Base-by-base conservation (phyloP, 2,888 invertebrate species). In the Pseudolycoriella hygida region DNA sequence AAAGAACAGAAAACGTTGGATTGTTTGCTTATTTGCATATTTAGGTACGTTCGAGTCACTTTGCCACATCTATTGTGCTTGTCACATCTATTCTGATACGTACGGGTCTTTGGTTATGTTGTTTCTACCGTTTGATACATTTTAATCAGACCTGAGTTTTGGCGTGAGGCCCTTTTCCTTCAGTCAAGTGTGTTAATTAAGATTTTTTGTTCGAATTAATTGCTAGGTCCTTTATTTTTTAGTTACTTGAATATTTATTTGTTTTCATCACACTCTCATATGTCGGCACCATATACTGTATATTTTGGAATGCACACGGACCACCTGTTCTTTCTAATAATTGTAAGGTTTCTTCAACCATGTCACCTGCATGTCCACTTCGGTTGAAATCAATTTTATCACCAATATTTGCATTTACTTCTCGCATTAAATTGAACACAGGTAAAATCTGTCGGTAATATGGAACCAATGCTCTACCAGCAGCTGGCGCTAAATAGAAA, bases 281-380 rank as follows among this genome's bases (percentile, higher is more conserved):
- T n/a, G 94, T 94, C 0, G 96, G 96, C 54, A 97, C 77, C 77
- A 96, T 86, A 64, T 97, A 97, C 67, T 97, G 96, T 56, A 97
- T 96, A 64, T 96, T 96, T 56, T 94, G 92, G 61, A 89, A 94
- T 1, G 96, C 93, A 61, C 94, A 90, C 45, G 88, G 85, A 1
- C 96, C 96, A 1, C 96, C 97, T 57, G 84, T 85, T 55, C 76
- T 72, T 62, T 97, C 97, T 48, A 97, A 70, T 43, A 86, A 69
- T 67, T 92, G 87, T 45, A 97, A 69, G 0, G 94, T 94, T 56
- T 93, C 88, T 62, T 92, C 85, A 46, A 94, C 88, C 45, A 89
- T 70, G 60, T 94, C 93, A 0, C 85, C 88, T 17, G 92, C 73
- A 61, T 92, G 90, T 58, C 84, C 83, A 14, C 81, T 75, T 52